Evolutionary conservation across 2,797 vertebrate species (phyloP).

Genomic region (Poecilia gillii): DNA sequence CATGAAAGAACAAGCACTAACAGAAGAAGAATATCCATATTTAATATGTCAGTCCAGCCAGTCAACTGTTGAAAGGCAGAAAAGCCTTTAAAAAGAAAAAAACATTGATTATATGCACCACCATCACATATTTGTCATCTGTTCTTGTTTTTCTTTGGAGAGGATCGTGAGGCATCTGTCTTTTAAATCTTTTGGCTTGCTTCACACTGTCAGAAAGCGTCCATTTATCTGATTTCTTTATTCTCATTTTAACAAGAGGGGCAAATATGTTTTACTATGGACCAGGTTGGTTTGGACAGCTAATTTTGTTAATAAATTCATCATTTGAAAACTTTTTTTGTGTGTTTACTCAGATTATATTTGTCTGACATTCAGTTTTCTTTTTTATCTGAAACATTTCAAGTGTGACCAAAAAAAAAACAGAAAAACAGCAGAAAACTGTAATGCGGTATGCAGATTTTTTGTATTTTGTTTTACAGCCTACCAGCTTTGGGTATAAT

Average conservation of each 20-base stretch:
- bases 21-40: slow-evolving; percentile 54
- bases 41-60: slow-evolving; percentile 41
- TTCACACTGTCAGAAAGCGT: too few species aligned
- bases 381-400: background rate
- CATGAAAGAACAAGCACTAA: slow-evolving; percentile 57
- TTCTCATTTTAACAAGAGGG: background rate
- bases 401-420: background rate
- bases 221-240: background rate
- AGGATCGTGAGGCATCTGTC: background rate
- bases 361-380: background rate
- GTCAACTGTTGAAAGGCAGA: slow-evolving; percentile 44
- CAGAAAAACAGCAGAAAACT: background rate
- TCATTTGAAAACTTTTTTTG: background rate
- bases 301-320: background rate
- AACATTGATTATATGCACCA: background rate
- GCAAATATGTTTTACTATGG: background rate
- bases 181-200: background rate
- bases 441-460: background rate
- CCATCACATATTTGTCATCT: background rate
- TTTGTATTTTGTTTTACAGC: background rate
- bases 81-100: slow-evolving; percentile 34
- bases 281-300: background rate
- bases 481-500: too few species aligned
- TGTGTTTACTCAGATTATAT: background rate
- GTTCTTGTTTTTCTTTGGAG: background rate